These are phyloP conservation scores for Holacanthella duospinosa DNA, from an alignment of 2,888 invertebrate species.

Conservation along the genomic window DNA sequence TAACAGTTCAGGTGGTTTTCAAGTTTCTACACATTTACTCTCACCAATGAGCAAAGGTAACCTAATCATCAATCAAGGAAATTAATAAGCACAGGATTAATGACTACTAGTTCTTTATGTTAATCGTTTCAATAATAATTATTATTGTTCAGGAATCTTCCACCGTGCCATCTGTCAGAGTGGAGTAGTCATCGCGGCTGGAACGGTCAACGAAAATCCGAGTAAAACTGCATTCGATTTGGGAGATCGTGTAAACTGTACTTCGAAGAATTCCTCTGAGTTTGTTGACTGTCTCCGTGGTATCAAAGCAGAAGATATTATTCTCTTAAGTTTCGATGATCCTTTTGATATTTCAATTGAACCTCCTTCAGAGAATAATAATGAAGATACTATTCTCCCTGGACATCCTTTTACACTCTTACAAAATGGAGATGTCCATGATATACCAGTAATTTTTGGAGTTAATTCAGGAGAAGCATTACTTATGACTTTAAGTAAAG, in stretches of 20 bases:
- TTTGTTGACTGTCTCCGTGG: background rate
- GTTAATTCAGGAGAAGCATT: constrained; percentile 4
- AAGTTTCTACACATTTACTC: constrained; percentile 11
- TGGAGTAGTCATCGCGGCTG: background rate
- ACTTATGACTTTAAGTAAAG: background rate
- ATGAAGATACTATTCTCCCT: constrained; percentile 2
- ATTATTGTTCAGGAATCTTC: background rate
- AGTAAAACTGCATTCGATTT: background rate
- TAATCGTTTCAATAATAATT: background rate
- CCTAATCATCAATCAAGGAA: background rate
- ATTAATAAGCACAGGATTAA: background rate
- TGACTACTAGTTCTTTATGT: background rate
- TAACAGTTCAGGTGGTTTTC: constrained; percentile 13
- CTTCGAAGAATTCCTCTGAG: background rate
- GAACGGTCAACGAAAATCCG: background rate
- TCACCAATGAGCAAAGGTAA: constrained; percentile 19
- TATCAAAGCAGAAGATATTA: background rate
- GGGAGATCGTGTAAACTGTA: background rate
- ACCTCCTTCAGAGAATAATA: background rate
- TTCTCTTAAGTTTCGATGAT: background rate
- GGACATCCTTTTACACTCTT: background rate
- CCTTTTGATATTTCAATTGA: constrained; percentile 1
- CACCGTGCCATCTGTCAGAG: constrained; percentile 7
- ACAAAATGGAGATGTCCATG: constrained; percentile 5
- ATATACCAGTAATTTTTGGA: constrained; percentile 4